Evolutionary conservation across 2,113 vertebrate species (phyloP).

Genomic region (Bujurquina vittata): DNA sequence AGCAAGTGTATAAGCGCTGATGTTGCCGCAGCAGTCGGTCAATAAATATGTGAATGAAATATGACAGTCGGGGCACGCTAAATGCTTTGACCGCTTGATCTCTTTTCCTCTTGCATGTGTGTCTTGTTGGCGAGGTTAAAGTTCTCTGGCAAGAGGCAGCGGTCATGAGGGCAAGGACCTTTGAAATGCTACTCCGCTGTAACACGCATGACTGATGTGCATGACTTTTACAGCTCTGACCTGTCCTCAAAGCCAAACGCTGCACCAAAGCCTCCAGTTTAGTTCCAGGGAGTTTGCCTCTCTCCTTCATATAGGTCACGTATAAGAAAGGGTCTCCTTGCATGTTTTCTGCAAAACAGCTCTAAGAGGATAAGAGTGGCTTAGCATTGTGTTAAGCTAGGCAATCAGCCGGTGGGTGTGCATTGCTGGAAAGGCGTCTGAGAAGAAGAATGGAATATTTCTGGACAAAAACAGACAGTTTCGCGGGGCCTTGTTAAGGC

Average conservation of each 20-base stretch:
- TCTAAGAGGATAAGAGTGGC: constrained; percentile 69
- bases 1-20: no score
- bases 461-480: constrained; percentile 32
- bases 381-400: constrained; percentile 63
- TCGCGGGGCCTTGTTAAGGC: constrained; percentile 14
- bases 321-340: constrained; percentile 50
- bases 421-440: constrained; percentile 48
- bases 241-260: constrained; percentile 21
- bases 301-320: constrained; percentile 43
- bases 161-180: constrained; percentile 45
- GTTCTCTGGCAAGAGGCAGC: constrained; percentile 40
- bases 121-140: constrained; percentile 66
- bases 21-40: constrained; percentile 4
- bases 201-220: constrained; percentile 55
- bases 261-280: neutral
- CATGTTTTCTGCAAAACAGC: constrained; percentile 57
- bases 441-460: constrained; percentile 56
- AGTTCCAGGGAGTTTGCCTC: neutral
- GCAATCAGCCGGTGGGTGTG: constrained; percentile 60
- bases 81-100: constrained; percentile 41
- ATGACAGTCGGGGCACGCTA: constrained; percentile 10
- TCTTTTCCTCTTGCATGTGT: constrained; percentile 43
- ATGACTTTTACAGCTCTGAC: constrained; percentile 54
- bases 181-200: constrained; percentile 58
- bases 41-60: constrained; percentile 34